Conservation (phyloP, 2,888 invertebrate genomes). For the Neelides folsomi region DNA sequence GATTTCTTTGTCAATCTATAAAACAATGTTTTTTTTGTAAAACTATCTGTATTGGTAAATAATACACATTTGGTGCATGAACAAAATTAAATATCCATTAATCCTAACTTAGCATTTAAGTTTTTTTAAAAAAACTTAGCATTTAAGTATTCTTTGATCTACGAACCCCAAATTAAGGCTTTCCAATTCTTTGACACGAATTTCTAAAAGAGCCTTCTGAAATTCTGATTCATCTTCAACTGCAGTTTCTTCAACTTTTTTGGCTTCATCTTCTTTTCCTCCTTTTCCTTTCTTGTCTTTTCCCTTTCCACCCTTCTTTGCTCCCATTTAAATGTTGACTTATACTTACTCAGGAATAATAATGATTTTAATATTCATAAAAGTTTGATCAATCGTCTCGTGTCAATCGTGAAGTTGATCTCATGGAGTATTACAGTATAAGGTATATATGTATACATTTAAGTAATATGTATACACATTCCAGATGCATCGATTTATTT, state of each 20-base stretch:
- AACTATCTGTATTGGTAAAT: conserved; percentile 1
- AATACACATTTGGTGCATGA: neutral
- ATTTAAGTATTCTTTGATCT: neutral
- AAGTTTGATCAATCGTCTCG: too few relatives aligned
- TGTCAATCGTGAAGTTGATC: too few relatives aligned
- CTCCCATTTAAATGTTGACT: neutral
- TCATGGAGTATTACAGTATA: too few relatives aligned
- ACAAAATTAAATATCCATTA: neutral
- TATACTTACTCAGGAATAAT: too few relatives aligned
- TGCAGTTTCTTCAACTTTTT: conserved; percentile 13
- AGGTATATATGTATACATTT: too few relatives aligned
- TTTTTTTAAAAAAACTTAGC: neutral
- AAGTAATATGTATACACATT: too few relatives aligned
- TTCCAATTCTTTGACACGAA: conserved; percentile 31
- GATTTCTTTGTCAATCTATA: conserved; percentile 28
- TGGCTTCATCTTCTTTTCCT: conserved; percentile 16
- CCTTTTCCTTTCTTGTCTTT: conserved; percentile 17
- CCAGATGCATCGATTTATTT: too few relatives aligned
- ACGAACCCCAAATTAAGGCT: conserved; percentile 27
- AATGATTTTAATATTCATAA: too few relatives aligned
- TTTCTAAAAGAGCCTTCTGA: conserved; percentile 26
- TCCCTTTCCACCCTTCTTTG: conserved; percentile 7
- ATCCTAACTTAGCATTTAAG: neutral
- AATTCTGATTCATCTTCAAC: conserved; percentile 30
- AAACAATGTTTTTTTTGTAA: too few relatives aligned